phyloP scores from a whole-genome alignment of 1,140 invertebrate genomes.

The Pachyrhynchus sulphureomaculatus region DNA sequence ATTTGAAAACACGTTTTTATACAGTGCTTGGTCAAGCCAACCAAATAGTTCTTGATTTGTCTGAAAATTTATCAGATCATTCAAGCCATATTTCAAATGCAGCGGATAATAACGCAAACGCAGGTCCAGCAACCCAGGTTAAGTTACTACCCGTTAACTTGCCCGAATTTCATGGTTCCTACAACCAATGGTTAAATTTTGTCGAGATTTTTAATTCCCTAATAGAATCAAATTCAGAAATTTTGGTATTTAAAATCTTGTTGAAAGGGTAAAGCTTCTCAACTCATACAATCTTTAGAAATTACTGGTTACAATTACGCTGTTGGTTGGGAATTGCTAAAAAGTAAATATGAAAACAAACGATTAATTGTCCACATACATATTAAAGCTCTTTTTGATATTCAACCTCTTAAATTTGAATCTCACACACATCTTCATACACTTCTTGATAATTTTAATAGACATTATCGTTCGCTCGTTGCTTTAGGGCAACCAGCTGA shows the following conservation, averaged over 20 bases:
- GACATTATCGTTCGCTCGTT: slow-evolving; percentile 30
- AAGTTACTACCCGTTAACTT: slow-evolving; percentile 6
- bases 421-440: slow-evolving; percentile 16
- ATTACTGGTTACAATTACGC: slow-evolving; percentile 21
- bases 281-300: slow-evolving; percentile 13
- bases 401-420: slow-evolving; percentile 23
- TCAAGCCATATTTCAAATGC: no score
- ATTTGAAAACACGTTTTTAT: no score
- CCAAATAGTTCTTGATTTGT: no score
- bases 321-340: slow-evolving; percentile 18
- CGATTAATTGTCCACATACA: slow-evolving; percentile 15
- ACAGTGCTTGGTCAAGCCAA: no score
- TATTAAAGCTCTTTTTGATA: slow-evolving; percentile 12
- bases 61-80: no score
- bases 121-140: no score
- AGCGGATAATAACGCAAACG: no score
- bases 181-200: slow-evolving; percentile 6
- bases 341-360: slow-evolving; percentile 26
- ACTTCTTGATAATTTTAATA: slow-evolving; percentile 33
- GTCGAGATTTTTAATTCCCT: slow-evolving; percentile 11
- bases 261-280: slow-evolving; percentile 20
- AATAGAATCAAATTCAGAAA: slow-evolving; percentile 6
- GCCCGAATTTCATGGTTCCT: slow-evolving; percentile 8
- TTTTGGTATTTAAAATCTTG: slow-evolving; percentile 12
- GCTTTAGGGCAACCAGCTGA: slow-evolving; percentile 24